Conservation (phyloP, 2,113 vertebrate species). For the Tympanuchus pallidicinctus region DNA sequence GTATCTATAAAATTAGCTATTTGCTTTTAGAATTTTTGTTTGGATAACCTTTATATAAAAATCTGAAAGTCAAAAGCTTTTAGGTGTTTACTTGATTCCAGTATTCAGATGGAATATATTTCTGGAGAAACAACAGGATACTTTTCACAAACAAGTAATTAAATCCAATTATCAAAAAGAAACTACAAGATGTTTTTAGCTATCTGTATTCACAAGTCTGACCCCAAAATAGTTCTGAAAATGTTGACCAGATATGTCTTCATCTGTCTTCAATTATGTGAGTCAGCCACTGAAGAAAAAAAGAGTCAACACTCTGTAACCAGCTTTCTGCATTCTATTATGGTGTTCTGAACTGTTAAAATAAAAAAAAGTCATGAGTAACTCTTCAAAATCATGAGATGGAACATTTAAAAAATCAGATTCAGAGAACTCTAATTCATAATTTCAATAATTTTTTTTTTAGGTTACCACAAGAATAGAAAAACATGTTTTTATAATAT, state of each 20-base stretch:
- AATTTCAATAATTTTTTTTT: background rate
- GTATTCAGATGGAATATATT: background rate
- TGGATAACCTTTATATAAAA: background rate
- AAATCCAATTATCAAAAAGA: slow-evolving; percentile 36
- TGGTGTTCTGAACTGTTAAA: slow-evolving; percentile 36
- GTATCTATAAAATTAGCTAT: background rate
- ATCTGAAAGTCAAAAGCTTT: background rate
- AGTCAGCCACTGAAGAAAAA: slow-evolving; percentile 48
- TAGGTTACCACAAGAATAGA: background rate
- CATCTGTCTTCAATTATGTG: slow-evolving; percentile 65
- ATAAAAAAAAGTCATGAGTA: slow-evolving; percentile 19
- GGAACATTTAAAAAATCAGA: background rate
- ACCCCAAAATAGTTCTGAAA: slow-evolving; percentile 48
- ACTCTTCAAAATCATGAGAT: slow-evolving; percentile 16
- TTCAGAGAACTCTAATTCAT: background rate
- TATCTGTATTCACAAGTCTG: slow-evolving; percentile 50
- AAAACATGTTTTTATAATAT: background rate
- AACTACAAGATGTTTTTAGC: slow-evolving; percentile 43
- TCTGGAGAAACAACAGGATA: background rate
- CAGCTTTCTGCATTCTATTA: slow-evolving; percentile 55
- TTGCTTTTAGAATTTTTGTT: background rate
- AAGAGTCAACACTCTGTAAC: slow-evolving; percentile 48
- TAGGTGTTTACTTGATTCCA: background rate
- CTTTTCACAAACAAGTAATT: slow-evolving; percentile 39
- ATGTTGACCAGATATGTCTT: slow-evolving; percentile 33